Evolutionary conservation across 2,797 vertebrate species (phyloP), one percentile per base, ranked within the genome.

Genomic region (Ptychobarbus kaznakovi): DNA sequence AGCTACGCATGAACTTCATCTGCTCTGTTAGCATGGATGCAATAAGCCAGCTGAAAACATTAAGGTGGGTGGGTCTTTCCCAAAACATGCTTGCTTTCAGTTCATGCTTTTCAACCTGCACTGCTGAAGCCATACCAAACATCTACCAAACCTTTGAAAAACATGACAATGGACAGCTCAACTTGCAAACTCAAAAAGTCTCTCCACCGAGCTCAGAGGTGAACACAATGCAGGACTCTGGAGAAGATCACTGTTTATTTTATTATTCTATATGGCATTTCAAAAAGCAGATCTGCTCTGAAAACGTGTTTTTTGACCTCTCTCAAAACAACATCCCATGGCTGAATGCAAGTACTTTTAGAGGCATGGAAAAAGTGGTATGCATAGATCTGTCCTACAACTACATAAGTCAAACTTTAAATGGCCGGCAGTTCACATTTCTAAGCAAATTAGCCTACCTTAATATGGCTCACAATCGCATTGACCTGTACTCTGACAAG

Each of bases 341-440:
- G 82, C 85, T 96, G 7, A 90, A 90, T 15, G 49, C 89, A 80
- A 65, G 82, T 6, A 83, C 94, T 49, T 95, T 96, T 80, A 49
- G 58, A 78, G 95, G 95, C 38, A 93, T 96, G 93, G 96, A 95
- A 75, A 89, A 94, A 3, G 92, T 86, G 28, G 91, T 93, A 73
- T 96, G 96, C 86, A 90, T 96, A 63, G 93, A 96, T 87, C 91
- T 96, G 86, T 96, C 95, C 56, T 93, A 91, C 82, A 96, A 96
- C 90, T 96, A 96, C 88, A 94, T 96, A 89, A 96, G 92, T 86
- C 95, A 96, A 85, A 72, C 94, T 22, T 79, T 96, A 72, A 92
- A 79, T 44, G 75, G 85, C 1, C 88, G 85, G 0, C 72, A 92
- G 49, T 96, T 96, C 87, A 3, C 35, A 1, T 38, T 9, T 42